These are phyloP conservation scores for Plagodis dolabraria DNA, from an alignment of 2,888 invertebrate genomes.

Conservation along the genomic window DNA sequence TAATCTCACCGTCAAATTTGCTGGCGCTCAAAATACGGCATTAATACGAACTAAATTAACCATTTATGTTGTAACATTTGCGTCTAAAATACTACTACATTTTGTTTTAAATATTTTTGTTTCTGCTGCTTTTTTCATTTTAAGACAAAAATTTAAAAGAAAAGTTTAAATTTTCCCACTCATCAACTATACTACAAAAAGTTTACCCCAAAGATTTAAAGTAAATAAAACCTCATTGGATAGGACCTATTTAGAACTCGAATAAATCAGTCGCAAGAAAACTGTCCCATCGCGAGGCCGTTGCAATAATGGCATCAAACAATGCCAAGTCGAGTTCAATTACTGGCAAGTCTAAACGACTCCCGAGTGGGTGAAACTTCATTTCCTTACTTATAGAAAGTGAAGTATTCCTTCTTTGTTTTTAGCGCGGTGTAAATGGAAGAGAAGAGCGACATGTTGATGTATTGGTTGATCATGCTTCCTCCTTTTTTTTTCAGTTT, in stretches of 20 bases:
- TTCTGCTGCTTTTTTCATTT: too few species aligned
- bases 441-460: conserved; percentile 17
- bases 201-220: conserved; percentile 5
- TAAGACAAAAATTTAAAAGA: too few species aligned
- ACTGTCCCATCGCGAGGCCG: conserved; percentile 50
- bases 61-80: too few species aligned
- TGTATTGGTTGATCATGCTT: too few species aligned
- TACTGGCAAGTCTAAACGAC: conserved; percentile 70
- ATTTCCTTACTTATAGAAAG: conserved; percentile 76
- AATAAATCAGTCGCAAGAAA: conserved; percentile 51
- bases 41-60: too few species aligned
- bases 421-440: conserved; percentile 43
- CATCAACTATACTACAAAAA: too few species aligned
- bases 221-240: conserved; percentile 22
- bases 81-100: too few species aligned
- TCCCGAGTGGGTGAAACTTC: conserved; percentile 72
- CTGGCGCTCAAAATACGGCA: too few species aligned
- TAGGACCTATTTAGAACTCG: conserved; percentile 45
- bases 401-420: conserved; percentile 66
- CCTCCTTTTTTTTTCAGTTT: too few species aligned
- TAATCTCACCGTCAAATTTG: too few species aligned
- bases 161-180: too few species aligned
- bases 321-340: conserved; percentile 74
- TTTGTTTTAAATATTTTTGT: too few species aligned
- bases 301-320: conserved; percentile 66